Evolutionary conservation across 92 coral and sea anemone genomes (phyloP).

Genomic region (Metridium senile): DNA sequence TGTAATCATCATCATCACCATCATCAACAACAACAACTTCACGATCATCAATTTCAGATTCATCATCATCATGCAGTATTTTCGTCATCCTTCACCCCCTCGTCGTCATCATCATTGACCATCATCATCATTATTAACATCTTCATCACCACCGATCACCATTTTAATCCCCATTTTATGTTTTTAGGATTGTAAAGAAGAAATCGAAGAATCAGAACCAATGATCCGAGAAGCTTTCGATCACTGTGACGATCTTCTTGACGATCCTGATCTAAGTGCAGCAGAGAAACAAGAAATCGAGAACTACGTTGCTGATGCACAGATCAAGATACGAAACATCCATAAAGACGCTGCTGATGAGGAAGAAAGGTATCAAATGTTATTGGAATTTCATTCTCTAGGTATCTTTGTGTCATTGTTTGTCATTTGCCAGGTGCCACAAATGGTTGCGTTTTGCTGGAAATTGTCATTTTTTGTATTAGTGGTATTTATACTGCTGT

Average conservation of each 20-base stretch:
- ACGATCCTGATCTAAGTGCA: slow-evolving; percentile 20
- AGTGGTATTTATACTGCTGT: too few relatives aligned
- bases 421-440: too few relatives aligned
- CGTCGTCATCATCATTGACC: background rate
- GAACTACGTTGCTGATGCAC: slow-evolving; percentile 12
- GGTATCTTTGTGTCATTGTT: background rate
- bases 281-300: slow-evolving; percentile 31
- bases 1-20: background rate
- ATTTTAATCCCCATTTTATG: background rate
- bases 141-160: background rate
- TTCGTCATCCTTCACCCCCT: background rate
- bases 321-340: slow-evolving; percentile 10
- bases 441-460: too few relatives aligned
- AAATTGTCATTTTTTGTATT: too few relatives aligned
- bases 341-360: slow-evolving; percentile 35
- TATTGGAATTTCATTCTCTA: background rate
- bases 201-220: slow-evolving; percentile 41
- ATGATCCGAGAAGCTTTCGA: slow-evolving; percentile 47
- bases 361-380: slow-evolving; percentile 12
- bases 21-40: background rate
- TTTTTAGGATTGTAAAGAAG: slow-evolving; percentile 53
- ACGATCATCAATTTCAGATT: background rate
- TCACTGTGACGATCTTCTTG: slow-evolving; percentile 26
- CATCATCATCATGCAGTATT: background rate
- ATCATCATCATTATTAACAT: background rate